Percentiles rank a stretch among this genome's conserved stretches.
Conservation (phyloP, 1,140 invertebrate species). For the Orussus abietinus region DNA sequence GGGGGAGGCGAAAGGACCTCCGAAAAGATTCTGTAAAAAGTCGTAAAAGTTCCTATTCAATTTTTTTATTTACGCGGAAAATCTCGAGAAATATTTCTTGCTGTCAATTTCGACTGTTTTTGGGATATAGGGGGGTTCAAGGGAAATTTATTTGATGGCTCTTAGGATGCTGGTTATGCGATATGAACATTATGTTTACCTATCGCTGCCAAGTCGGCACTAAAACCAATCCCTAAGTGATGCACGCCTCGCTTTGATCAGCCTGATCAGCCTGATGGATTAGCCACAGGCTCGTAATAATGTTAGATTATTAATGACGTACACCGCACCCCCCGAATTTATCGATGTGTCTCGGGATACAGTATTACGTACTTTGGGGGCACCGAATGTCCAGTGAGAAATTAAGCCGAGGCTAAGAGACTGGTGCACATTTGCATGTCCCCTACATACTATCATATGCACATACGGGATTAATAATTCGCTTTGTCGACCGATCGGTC, state of each 20-base stretch:
- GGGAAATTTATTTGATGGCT: too few species aligned
- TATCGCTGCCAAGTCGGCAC: neutral
- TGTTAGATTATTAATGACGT: conserved; percentile 17
- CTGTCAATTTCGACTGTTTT: neutral
- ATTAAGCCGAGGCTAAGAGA: neutral
- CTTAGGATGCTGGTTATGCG: too few species aligned
- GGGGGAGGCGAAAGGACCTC: too few species aligned
- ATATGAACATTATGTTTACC: neutral
- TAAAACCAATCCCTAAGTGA: conserved; percentile 20
- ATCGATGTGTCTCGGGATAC: neutral
- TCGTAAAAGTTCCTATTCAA: neutral
- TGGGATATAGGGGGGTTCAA: too few species aligned
- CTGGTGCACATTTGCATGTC: neutral
- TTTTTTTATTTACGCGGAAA: neutral
- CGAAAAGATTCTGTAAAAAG: too few species aligned
- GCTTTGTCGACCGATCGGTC: too few species aligned
- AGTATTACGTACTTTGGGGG: neutral
- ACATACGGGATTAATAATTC: neutral
- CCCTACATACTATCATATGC: neutral
- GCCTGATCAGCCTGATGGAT: conserved; percentile 26
- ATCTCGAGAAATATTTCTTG: neutral
- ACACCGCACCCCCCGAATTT: neutral
- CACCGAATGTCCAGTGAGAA: neutral
- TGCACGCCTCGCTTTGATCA: conserved; percentile 23
- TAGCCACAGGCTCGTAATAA: conserved; percentile 20